phyloP scores from a whole-genome alignment of 2,888 invertebrate species.

The Antitype chi region DNA sequence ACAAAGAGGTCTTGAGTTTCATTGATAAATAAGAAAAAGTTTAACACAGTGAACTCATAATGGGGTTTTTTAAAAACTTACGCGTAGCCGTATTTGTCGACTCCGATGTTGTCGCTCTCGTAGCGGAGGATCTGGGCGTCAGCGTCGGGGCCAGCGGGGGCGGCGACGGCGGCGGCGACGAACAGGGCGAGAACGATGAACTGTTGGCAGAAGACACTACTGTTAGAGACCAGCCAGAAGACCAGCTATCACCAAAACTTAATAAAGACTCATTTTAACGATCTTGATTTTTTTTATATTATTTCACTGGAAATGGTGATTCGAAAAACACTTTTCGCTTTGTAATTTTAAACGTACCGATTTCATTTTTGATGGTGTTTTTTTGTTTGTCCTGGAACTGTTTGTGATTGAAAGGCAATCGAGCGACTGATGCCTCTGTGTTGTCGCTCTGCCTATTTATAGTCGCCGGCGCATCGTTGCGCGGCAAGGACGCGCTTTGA shows the following conservation, averaged over 20 bases:
- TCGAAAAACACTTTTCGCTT: slow-evolving; percentile 31
- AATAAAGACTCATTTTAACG: neutral
- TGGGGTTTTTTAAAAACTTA: slow-evolving; percentile 68
- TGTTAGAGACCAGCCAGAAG: slow-evolving; percentile 16
- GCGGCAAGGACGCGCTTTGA: slow-evolving; percentile 85
- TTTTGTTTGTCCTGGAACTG: slow-evolving; percentile 73
- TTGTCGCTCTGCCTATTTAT: slow-evolving; percentile 79
- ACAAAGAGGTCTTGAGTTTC: neutral
- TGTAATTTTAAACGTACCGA: slow-evolving; percentile 80
- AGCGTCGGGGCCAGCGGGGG: slow-evolving; percentile 75
- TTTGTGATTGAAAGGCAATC: slow-evolving; percentile 75
- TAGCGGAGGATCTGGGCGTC: slow-evolving; percentile 72
- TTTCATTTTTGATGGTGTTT: slow-evolving; percentile 84
- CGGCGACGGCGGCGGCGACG: slow-evolving; percentile 78
- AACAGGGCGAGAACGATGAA: slow-evolving; percentile 83
- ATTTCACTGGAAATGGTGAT: neutral
- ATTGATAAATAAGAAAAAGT: neutral
- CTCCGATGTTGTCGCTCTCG: slow-evolving; percentile 78
- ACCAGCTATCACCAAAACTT: slow-evolving; percentile 14
- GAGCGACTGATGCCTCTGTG: slow-evolving; percentile 84
- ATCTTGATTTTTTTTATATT: neutral
- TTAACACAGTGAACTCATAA: neutral
- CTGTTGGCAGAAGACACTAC: slow-evolving; percentile 69
- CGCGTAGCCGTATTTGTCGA: slow-evolving; percentile 77
- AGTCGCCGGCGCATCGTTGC: slow-evolving; percentile 72